phyloP scores from a whole-genome alignment of 2,797 vertebrate species.

The Microtus californicus region DNA sequence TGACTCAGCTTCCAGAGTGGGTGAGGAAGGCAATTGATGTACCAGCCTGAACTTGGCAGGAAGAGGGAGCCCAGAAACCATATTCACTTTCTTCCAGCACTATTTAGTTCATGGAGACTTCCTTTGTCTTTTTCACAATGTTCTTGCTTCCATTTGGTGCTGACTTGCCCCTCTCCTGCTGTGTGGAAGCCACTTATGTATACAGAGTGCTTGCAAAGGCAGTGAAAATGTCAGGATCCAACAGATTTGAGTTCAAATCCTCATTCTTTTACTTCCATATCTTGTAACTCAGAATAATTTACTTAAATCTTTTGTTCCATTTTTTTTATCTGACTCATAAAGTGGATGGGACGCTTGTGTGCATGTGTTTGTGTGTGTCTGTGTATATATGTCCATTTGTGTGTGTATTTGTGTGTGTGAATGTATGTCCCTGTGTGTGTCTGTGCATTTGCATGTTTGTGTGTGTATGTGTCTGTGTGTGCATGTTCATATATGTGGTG shows the following conservation, averaged over 20 bases:
- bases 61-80: background rate
- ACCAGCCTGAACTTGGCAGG: background rate
- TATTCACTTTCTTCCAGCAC: background rate
- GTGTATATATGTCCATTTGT: too few species aligned
- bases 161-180: background rate
- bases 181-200: background rate
- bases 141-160: background rate
- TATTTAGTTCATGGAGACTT: background rate
- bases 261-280: background rate
- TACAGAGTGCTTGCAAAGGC: background rate
- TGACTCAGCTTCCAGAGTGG: background rate
- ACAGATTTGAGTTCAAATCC: background rate
- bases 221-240: background rate
- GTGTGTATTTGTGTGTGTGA: background rate
- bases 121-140: background rate
- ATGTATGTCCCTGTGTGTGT: background rate
- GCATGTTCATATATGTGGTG: too few species aligned
- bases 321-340: constrained; percentile 28
- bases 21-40: background rate
- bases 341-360: background rate
- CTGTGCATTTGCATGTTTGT: too few species aligned
- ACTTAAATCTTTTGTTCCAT: background rate
- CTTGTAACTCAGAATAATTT: constrained; percentile 1
- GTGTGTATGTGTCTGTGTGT: too few species aligned
- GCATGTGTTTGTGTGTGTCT: background rate